Evolutionary conservation across 2,113 vertebrate species (phyloP).

Genomic region (Saccopteryx bilineata): DNA sequence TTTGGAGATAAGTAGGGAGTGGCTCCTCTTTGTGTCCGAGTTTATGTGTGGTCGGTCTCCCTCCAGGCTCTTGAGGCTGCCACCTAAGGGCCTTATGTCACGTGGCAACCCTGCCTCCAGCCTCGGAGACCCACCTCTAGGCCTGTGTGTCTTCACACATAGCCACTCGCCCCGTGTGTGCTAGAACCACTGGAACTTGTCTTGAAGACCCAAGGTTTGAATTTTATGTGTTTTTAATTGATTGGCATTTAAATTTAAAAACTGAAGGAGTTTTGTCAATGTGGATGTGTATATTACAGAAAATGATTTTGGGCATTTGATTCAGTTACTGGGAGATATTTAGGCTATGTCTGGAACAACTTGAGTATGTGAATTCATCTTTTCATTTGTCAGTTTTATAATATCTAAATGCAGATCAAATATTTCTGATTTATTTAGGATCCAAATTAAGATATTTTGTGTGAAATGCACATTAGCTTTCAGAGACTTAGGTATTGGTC

Average conservation of each 20-base stretch:
- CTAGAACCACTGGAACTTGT: neutral
- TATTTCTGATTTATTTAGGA: slow-evolving; percentile 33
- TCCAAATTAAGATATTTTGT: neutral
- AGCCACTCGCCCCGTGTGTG: neutral
- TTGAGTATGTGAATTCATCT: neutral
- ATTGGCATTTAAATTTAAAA: slow-evolving; percentile 48
- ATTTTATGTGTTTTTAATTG: slow-evolving; percentile 43
- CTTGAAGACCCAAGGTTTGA: neutral
- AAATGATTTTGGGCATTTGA: slow-evolving; percentile 22
- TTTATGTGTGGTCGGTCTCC: neutral
- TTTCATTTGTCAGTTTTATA: neutral
- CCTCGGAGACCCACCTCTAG: neutral
- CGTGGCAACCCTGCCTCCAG: neutral
- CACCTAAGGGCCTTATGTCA: neutral
- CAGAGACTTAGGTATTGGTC: neutral
- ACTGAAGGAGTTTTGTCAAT: slow-evolving; percentile 20
- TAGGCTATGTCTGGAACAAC: slow-evolving; percentile 2
- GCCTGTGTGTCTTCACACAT: neutral
- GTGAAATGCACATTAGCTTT: slow-evolving; percentile 27
- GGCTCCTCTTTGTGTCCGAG: neutral
- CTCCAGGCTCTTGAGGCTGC: neutral
- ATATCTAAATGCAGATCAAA: slow-evolving; percentile 28
- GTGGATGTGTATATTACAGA: neutral
- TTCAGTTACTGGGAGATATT: slow-evolving; percentile 24
- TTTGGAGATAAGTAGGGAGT: neutral